Conservation (phyloP, 2,797 vertebrate species). For the Scolopax bukidnonensis region DNA sequence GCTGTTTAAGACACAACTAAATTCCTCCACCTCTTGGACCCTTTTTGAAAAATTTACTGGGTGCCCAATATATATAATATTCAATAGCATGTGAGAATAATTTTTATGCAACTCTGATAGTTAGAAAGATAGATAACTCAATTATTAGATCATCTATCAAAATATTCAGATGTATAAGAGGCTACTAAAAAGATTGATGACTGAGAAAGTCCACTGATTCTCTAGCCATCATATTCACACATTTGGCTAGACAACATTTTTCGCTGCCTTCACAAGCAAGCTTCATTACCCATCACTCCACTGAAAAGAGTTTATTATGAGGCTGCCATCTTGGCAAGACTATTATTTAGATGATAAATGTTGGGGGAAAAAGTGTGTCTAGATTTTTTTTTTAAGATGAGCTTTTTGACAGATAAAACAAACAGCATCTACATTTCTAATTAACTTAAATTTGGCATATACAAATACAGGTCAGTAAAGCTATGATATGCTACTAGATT, state of each 20-base stretch:
- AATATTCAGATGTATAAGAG: conserved; percentile 89
- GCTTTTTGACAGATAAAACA: conserved; percentile 87
- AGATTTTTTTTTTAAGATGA: conserved; percentile 87
- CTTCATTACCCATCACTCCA: conserved; percentile 99
- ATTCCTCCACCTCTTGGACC: conserved; percentile 83
- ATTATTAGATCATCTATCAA: conserved; percentile 98
- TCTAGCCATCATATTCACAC: conserved; percentile 93
- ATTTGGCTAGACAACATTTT: conserved; percentile 93
- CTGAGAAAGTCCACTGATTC: conserved; percentile 90
- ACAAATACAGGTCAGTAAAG: conserved; percentile 85
- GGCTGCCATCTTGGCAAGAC: conserved; percentile 98
- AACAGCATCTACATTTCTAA: conserved; percentile 88
- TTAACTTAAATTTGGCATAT: conserved; percentile 86
- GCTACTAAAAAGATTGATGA: conserved; percentile 98
- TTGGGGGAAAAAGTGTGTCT: conserved; percentile 80
- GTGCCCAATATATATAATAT: conserved; percentile 97
- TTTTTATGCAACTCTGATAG: conserved; percentile 99
- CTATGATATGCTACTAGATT: conserved; percentile 73
- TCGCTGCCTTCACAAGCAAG: conserved; percentile 93
- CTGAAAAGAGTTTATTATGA: conserved; percentile 98
- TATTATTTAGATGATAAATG: conserved; percentile 99
- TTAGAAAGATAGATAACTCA: conserved; percentile 99
- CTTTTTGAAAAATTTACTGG: conserved; percentile 92
- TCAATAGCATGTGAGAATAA: conserved; percentile 97
- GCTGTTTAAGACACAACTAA: conserved; percentile 74